Evolutionary conservation across 2,113 vertebrate species (phyloP).

Genomic region (Heterotilapia buettikoferi): DNA sequence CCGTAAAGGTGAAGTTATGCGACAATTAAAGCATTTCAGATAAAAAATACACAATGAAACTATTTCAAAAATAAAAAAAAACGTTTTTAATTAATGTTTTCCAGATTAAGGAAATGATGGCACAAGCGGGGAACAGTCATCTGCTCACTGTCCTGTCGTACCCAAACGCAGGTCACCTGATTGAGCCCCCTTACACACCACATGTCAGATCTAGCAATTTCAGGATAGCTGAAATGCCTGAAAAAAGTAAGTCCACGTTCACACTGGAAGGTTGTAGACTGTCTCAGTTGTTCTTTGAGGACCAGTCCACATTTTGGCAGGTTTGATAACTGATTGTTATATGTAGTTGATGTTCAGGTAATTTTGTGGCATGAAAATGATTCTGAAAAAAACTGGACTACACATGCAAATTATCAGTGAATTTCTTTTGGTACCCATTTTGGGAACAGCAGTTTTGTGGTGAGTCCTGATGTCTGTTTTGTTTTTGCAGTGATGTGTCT

Average conservation of each 20-base stretch:
- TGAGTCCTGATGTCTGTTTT: neutral
- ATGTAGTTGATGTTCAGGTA: neutral
- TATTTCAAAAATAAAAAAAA: neutral
- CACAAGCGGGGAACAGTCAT: slow-evolving; percentile 62
- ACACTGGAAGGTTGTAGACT: neutral
- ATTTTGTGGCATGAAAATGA: neutral
- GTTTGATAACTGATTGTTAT: neutral
- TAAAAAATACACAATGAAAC: neutral
- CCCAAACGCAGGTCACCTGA: slow-evolving; percentile 64
- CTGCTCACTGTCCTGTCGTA: slow-evolving; percentile 67
- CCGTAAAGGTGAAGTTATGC: neutral
- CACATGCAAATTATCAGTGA: neutral
- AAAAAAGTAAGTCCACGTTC: neutral
- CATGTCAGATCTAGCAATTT: slow-evolving; percentile 38
- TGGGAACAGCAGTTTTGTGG: neutral
- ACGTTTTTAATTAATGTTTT: neutral
- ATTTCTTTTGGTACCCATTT: neutral
- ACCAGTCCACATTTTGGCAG: neutral
- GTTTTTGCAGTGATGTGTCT: slow-evolving; percentile 36
- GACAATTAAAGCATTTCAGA: neutral
- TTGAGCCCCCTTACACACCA: slow-evolving; percentile 69
- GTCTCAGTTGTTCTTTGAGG: neutral
- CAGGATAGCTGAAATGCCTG: accelerated
- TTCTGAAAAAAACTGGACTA: neutral
- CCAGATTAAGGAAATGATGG: slow-evolving; percentile 71